Evolutionary conservation across 1,140 invertebrate species (phyloP).

Genomic region (Pseudobourletiella spinata): DNA sequence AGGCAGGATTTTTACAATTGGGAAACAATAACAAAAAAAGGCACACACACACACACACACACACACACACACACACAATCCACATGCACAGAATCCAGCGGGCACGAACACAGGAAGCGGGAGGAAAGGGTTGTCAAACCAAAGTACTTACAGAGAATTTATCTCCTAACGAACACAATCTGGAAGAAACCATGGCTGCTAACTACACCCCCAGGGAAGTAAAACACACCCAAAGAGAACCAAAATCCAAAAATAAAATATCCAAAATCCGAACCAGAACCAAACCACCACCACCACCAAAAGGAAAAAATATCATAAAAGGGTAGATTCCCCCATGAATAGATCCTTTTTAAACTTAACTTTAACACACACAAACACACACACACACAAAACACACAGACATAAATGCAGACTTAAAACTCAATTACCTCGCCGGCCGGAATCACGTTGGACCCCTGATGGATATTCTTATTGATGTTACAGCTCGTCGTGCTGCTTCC

Average conservation of each 20-base stretch:
- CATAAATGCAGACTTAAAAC: no score
- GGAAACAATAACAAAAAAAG: background rate
- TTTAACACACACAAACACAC: no score
- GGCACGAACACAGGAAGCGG: no score
- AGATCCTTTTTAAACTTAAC: no score
- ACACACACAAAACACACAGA: no score
- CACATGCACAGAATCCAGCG: no score
- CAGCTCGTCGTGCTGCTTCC: slow-evolving; percentile 45
- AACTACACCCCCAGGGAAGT: slow-evolving; percentile 20
- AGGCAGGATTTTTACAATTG: no score
- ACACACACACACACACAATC: no score
- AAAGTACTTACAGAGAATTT: slow-evolving; percentile 27
- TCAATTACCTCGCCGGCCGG: slow-evolving; percentile 37
- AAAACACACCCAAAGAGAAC: no score
- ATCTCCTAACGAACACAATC: slow-evolving; percentile 16
- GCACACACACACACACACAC: background rate
- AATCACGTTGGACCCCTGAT: slow-evolving; percentile 26
- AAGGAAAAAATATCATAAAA: no score
- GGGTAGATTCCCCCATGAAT: no score
- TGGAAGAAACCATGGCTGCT: slow-evolving; percentile 22
- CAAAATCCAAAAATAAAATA: slow-evolving; percentile 12
- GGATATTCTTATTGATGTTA: slow-evolving; percentile 31
- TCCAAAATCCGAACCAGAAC: background rate
- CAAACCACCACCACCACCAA: background rate
- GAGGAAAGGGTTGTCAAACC: no score